Conservation (phyloP, 2,888 invertebrate species). For the Ecliptopera silaceata region DNA sequence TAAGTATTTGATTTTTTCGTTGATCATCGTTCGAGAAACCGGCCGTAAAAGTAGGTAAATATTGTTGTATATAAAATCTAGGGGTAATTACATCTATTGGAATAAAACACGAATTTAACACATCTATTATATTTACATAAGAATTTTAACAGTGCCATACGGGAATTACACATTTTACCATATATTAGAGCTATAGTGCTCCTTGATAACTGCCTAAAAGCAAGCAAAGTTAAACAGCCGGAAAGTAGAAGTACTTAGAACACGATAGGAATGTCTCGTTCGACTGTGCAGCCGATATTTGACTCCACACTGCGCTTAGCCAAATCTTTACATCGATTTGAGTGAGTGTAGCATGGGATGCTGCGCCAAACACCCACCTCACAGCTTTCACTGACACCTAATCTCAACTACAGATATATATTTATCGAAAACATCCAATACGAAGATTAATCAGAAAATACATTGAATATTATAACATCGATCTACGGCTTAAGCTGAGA, state of each 20-base stretch:
- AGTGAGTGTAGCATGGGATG: constrained; percentile 73
- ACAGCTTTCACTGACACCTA: constrained; percentile 45
- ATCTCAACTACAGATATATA: constrained; percentile 50
- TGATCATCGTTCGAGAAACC: no score
- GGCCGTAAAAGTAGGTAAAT: no score
- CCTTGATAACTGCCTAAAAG: constrained; percentile 54
- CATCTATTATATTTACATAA: constrained; percentile 82
- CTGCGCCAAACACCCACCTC: constrained; percentile 65
- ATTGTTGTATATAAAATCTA: not conserved
- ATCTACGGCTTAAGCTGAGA: constrained; percentile 46
- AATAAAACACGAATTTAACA: constrained; percentile 75
- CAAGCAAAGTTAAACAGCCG: constrained; percentile 70
- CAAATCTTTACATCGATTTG: constrained; percentile 73
- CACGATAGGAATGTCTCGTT: constrained; percentile 50
- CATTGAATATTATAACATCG: constrained; percentile 44
- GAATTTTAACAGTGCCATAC: constrained; percentile 80
- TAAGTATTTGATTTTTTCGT: no score
- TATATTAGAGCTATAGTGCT: constrained; percentile 62
- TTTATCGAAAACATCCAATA: constrained; percentile 43
- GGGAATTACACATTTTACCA: constrained; percentile 66
- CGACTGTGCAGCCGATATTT: constrained; percentile 48
- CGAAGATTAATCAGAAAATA: constrained; percentile 48
- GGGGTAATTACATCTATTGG: constrained; percentile 15
- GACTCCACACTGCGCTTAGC: constrained; percentile 72
- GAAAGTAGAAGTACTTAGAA: constrained; percentile 43